Conservation (phyloP, 2,113 vertebrate species). For the Leptodactylus fuscus region DNA sequence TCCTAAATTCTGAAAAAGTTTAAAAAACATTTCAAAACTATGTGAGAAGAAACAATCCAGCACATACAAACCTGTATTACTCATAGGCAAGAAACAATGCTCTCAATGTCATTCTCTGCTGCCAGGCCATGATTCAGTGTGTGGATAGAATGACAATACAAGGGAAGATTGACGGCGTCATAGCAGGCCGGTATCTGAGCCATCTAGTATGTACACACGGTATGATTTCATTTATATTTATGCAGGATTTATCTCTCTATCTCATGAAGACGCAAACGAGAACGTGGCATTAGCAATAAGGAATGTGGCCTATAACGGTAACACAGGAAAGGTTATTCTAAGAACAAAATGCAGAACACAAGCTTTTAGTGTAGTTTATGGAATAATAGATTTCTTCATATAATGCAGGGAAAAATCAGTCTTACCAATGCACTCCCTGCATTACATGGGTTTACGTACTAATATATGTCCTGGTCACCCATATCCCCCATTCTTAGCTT, state of each 20-base stretch:
- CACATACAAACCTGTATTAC: not conserved
- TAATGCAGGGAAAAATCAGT: no score
- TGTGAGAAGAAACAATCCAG: not conserved
- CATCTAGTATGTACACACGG: not conserved
- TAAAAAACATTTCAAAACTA: not conserved
- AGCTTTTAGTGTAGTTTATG: no score
- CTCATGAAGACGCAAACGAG: not conserved
- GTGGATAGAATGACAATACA: not conserved
- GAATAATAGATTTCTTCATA: no score
- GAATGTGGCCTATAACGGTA: not conserved
- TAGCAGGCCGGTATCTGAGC: not conserved
- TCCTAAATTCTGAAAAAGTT: no score
- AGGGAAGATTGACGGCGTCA: not conserved
- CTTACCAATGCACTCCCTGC: no score
- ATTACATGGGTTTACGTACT: no score
- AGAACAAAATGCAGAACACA: not conserved
- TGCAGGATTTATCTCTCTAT: not conserved
- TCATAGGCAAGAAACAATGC: not conserved
- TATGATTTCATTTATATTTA: not conserved
- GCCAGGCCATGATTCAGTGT: not conserved
- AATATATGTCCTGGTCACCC: no score
- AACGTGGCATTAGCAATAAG: not conserved
- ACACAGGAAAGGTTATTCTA: not conserved
- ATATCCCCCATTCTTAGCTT: no score
- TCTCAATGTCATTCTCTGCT: not conserved